Base-by-base conservation (phyloP, 2,113 vertebrate genomes). In the Tachycineta bicolor region DNA sequence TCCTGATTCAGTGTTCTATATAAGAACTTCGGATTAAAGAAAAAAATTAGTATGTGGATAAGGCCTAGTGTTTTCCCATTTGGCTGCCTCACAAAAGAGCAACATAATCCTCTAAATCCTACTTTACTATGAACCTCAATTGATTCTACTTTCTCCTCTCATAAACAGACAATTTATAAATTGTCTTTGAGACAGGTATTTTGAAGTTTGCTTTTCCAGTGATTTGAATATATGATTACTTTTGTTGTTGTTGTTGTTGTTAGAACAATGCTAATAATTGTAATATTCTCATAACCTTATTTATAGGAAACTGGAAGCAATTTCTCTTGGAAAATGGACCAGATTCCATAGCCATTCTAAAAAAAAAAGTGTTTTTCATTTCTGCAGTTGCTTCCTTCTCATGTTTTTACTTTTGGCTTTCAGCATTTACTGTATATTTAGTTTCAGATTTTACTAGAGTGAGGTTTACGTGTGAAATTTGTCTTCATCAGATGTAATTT, bases 31-130 rank as follows among this genome's bases (percentile, higher is more conserved):
- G 13, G 11, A 73, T 73, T 83, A 37, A 75, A 59, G 69, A 64
- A 64, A 76, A 53, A 69, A n/a, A 63, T 21, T 20, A 58, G 9
- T 39, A 22, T 14, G 16, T 69, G 33, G 31, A 41, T 17, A 49
- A 81, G 78, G 55, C 12, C 37, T 92, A 21, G 14, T 49, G n/a
- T 83, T 92, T 88, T 92, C 25, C 25, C 14, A 11, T 83, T 95
- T 95, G 79, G 7, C 58, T 76, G 14, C 31, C 46, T 92, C 64
- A 67, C 39, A 80, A 67, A 74, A 92, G 47, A 70, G 9, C 46
- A 86, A 16, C 26, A n/a, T 74, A 81, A 94, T 91, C 73, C 56
- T 95, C n/a, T 92, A 86, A 96, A 93, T 92, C 73, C 77, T 86
- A 14, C 60, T 93, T 93, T 69, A 70, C 33, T 58, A 23, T 37